Percentiles rank a stretch among this genome's conserved stretches.
Evolutionary conservation across 1,140 invertebrate genomes (phyloP).

Genomic region (Leptopilina boulardi): DNA sequence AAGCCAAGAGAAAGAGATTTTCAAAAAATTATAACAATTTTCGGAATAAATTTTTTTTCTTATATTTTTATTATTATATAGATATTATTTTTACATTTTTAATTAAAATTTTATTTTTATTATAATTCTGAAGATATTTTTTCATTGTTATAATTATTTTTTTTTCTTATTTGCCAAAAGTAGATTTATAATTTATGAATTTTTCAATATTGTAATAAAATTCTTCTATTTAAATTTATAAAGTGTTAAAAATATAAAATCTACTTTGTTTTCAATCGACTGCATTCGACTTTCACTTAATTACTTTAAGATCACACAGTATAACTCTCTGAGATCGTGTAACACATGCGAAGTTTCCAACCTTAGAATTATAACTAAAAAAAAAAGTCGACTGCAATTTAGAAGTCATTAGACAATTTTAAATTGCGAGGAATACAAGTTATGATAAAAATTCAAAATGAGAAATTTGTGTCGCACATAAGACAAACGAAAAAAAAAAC

Average conservation of each 20-base stretch:
- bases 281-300: conserved; percentile 30
- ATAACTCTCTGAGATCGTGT: conserved; percentile 2
- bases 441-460: neutral
- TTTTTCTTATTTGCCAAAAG: conserved; percentile 19
- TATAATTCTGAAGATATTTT: conserved; percentile 42
- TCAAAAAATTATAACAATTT: too few relatives aligned
- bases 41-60: too few relatives aligned
- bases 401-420: neutral
- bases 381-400: conserved; percentile 6
- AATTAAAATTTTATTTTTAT: conserved; percentile 28
- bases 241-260: conserved; percentile 20
- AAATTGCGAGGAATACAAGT: neutral
- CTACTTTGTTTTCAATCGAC: conserved; percentile 25
- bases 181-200: conserved; percentile 37
- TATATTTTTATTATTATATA: too few relatives aligned
- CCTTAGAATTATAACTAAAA: conserved; percentile 4
- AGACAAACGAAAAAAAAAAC: neutral
- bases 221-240: neutral
- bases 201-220: too few relatives aligned
- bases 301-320: conserved; percentile 26
- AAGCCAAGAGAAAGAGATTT: too few relatives aligned
- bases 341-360: conserved; percentile 15
- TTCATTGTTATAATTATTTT: conserved; percentile 38
- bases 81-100: neutral
- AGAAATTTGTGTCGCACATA: conserved; percentile 1